Percentiles rank a stretch among this genome's conserved stretches.
phyloP scores from a whole-genome alignment of 2,113 vertebrate genomes.

The Poeciliopsis occidentalis region DNA sequence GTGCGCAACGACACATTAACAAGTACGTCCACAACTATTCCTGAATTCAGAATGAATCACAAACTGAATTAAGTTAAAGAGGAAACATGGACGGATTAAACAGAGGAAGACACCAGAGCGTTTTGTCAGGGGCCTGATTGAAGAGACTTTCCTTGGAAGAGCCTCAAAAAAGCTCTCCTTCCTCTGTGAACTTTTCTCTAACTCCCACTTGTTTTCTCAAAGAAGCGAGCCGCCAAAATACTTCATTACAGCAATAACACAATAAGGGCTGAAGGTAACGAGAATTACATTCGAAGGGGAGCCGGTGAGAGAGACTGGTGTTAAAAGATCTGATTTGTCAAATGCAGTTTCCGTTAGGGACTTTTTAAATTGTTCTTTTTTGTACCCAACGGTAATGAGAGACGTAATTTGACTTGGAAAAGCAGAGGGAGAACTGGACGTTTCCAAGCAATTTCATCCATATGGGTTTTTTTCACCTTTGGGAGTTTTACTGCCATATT shows the following conservation, averaged over 20 bases:
- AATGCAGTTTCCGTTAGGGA: conserved; percentile 50
- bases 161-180: conserved; percentile 50
- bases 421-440: conserved; percentile 23
- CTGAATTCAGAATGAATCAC: background rate
- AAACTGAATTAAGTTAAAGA: background rate
- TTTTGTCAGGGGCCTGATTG: conserved; percentile 34
- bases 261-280: conserved; percentile 72
- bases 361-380: conserved; percentile 10
- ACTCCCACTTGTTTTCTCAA: conserved; percentile 70
- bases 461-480: conserved; percentile 1
- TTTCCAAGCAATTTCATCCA: conserved; percentile 51
- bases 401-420: conserved; percentile 52
- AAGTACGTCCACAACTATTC: background rate
- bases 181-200: conserved; percentile 41
- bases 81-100: background rate
- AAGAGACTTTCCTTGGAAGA: conserved; percentile 61
- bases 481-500: conserved; percentile 24
- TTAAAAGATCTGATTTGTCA: conserved; percentile 65
- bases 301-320: conserved; percentile 66
- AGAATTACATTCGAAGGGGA: conserved; percentile 60
- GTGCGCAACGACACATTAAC: background rate
- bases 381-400: conserved; percentile 42
- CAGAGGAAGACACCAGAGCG: background rate
- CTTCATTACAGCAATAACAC: conserved; percentile 69
- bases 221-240: conserved; percentile 61